These are phyloP conservation scores for Spheniscus humboldti DNA, from an alignment of 2,797 vertebrate species.

Conservation along the genomic window DNA sequence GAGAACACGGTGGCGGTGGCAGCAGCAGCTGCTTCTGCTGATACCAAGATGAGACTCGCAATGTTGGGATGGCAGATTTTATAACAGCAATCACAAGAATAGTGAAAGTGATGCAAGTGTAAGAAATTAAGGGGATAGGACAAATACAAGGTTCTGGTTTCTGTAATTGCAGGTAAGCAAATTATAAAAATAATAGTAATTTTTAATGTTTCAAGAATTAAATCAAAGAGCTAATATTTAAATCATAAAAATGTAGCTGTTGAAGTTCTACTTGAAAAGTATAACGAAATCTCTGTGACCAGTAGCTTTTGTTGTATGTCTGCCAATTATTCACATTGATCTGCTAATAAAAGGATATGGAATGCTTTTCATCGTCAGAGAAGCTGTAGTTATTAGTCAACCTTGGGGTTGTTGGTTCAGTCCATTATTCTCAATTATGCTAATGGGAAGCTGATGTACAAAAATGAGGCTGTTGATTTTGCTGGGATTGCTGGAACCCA, in stretches of 20 bases:
- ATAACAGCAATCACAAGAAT: background rate
- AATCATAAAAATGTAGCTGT: background rate
- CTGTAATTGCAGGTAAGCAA: background rate
- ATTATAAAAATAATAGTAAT: background rate
- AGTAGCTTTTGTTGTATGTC: background rate
- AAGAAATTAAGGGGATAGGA: background rate
- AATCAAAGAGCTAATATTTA: background rate
- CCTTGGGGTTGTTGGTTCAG: background rate
- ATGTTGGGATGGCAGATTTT: background rate
- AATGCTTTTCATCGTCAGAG: background rate
- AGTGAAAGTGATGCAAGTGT: background rate
- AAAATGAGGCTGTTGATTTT: background rate
- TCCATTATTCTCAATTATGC: constrained; percentile 18
- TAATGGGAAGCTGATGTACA: constrained; percentile 8
- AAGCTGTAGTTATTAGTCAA: constrained; percentile 5
- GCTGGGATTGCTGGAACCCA: background rate
- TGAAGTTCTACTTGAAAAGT: background rate
- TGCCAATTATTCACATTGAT: background rate
- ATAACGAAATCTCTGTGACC: background rate
- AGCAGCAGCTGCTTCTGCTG: background rate
- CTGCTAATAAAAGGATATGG: background rate
- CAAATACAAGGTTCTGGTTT: background rate
- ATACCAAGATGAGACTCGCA: background rate
- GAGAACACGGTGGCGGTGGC: accelerated
- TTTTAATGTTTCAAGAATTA: background rate